Percentiles rank a stretch among this genome's conserved stretches.
phyloP scores from a whole-genome alignment of 1,140 invertebrate genomes.

The Pygmarrhopalites habei region DNA sequence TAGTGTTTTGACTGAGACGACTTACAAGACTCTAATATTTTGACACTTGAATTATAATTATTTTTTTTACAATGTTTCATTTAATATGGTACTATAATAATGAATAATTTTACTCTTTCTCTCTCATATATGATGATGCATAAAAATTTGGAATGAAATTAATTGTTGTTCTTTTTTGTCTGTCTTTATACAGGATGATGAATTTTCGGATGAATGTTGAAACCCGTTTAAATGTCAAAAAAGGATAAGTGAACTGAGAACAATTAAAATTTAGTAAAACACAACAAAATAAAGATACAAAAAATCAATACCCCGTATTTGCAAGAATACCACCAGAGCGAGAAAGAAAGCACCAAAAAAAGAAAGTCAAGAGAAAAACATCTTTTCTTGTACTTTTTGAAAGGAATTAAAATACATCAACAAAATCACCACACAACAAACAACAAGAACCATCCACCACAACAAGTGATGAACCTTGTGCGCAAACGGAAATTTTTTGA shows the following conservation, averaged over 20 bases:
- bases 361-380: background rate
- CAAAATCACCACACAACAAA: too few relatives aligned
- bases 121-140: too few relatives aligned
- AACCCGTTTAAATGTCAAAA: slow-evolving; percentile 6
- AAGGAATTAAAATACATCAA: slow-evolving; percentile 2
- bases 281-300: background rate
- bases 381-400: background rate
- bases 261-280: background rate
- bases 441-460: too few relatives aligned
- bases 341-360: background rate
- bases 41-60: too few relatives aligned
- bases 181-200: slow-evolving; percentile 34
- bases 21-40: too few relatives aligned
- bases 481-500: too few relatives aligned
- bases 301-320: background rate
- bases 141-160: background rate
- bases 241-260: slow-evolving; percentile 8
- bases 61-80: too few relatives aligned
- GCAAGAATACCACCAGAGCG: too few relatives aligned
- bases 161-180: background rate
- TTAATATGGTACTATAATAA: too few relatives aligned
- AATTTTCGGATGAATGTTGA: slow-evolving; percentile 40
- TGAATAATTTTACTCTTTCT: too few relatives aligned
- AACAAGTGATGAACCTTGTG: too few relatives aligned
- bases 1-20: too few relatives aligned